Base-by-base conservation (phyloP, 2,113 vertebrate species). In the Thamnaconus septentrionalis region DNA sequence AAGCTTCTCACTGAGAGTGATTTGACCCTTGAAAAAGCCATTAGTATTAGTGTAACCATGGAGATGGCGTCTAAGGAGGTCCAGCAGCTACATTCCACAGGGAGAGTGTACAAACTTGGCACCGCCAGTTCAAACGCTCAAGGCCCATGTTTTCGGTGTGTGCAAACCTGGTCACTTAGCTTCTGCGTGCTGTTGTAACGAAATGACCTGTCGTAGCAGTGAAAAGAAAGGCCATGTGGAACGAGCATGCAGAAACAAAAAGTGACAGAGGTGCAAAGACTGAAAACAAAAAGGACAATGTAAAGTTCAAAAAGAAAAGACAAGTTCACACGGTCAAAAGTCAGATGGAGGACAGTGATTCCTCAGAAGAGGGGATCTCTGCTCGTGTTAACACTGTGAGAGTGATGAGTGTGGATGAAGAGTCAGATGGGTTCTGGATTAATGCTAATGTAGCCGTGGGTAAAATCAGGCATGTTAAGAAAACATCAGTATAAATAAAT, bases 31-130 rank as follows among this genome's bases (percentile, higher is more conserved):
- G 53, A 61, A 1, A 66, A 56, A 9, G 55, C 71, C 1, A 49
- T 63, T 18, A 54, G 55, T 45, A 51, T 63, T 0, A 53, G 59
- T 53, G 40, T 69, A 3, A 41, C 66, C 1, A 75, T 59, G 31
- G 65, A 74, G 39, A 64, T 69, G 60, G 44, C 58, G 1, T 62
- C 42, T n/a, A n/a, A n/a, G n/a, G n/a, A n/a, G n/a, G n/a, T n/a
- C n/a, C n/a, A n/a, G n/a, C n/a, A n/a, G n/a, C n/a, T n/a, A n/a
- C n/a, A n/a, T n/a, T n/a, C n/a, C n/a, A n/a, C n/a, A n/a, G n/a
- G n/a, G n/a, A n/a, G n/a, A n/a, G n/a, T n/a, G n/a, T n/a, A n/a
- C n/a, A n/a, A n/a, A n/a, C n/a, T n/a, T n/a, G n/a, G n/a, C n/a
- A n/a, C n/a, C n/a, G n/a, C n/a, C n/a, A n/a, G n/a, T n/a, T n/a